Evolutionary conservation across 2,888 invertebrate genomes (phyloP).

Genomic region (Macaria notata): DNA sequence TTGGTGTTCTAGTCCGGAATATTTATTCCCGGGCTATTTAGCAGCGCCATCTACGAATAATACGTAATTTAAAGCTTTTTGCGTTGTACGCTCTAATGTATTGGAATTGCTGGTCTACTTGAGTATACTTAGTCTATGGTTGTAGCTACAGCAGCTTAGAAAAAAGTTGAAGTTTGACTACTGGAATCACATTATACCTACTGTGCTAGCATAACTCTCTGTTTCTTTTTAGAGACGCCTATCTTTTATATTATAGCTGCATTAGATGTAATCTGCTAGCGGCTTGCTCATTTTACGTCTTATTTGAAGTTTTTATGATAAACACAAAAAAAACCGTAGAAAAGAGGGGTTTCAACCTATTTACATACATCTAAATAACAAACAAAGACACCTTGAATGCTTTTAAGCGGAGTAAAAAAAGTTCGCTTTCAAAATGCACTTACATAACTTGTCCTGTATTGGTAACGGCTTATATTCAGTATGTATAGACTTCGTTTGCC

Average conservation of each 20-base stretch:
- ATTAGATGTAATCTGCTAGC: constrained; percentile 37
- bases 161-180: not conserved
- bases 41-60: no score
- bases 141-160: no score
- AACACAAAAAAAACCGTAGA: constrained; percentile 14
- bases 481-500: constrained; percentile 9
- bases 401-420: no score
- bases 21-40: no score
- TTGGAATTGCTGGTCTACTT: no score
- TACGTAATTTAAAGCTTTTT: no score
- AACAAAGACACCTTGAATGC: not conserved
- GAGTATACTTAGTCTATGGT: no score
- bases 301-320: constrained; percentile 17
- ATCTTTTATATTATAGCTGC: constrained; percentile 43
- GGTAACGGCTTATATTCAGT: no score
- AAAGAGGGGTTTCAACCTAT: not conserved
- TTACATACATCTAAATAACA: constrained; percentile 15
- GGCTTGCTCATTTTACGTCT: constrained; percentile 20
- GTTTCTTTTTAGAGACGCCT: constrained; percentile 49
- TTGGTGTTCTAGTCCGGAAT: no score
- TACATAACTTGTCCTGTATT: no score
- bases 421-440: no score
- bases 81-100: no score
- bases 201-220: constrained; percentile 55
- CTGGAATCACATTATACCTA: constrained; percentile 9